Percentiles rank a stretch among this genome's conserved stretches.
phyloP scores from a whole-genome alignment of 2,797 vertebrate species.

The Orientallactaga sibirica region DNA sequence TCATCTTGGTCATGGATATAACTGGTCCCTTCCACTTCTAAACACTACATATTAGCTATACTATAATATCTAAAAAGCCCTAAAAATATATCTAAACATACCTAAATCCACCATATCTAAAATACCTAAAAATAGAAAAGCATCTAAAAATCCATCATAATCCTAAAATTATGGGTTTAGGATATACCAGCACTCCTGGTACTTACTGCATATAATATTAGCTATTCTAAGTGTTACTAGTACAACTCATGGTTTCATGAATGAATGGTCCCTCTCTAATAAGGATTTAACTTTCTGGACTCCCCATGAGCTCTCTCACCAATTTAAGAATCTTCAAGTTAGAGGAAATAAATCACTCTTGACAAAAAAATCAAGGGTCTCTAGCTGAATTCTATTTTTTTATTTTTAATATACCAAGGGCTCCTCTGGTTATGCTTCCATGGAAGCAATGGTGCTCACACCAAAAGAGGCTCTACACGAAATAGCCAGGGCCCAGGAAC shows the following conservation, averaged over 20 bases:
- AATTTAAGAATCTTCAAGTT: slow-evolving; percentile 50
- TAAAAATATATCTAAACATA: too few relatives aligned
- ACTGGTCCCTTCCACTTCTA: not conserved
- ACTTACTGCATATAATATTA: not conserved
- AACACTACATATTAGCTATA: not conserved
- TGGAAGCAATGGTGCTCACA: not conserved
- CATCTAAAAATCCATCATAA: not conserved
- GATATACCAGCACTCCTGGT: not conserved
- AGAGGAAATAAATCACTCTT: slow-evolving; percentile 52
- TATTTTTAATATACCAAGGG: not conserved
- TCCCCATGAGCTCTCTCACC: slow-evolving; percentile 20
- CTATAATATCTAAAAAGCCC: not conserved
- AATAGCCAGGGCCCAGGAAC: not conserved
- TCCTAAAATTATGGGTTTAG: slow-evolving; percentile 56
- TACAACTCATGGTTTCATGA: slow-evolving; percentile 45
- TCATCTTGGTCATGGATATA: not conserved
- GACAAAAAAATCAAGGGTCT: not conserved
- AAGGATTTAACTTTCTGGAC: slow-evolving; percentile 59
- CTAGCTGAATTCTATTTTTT: slow-evolving; percentile 3
- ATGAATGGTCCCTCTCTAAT: slow-evolving; percentile 34
- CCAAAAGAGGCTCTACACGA: not conserved
- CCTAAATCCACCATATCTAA: too few relatives aligned
- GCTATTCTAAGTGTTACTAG: slow-evolving; percentile 40
- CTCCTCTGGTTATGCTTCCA: not conserved
- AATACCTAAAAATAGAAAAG: not conserved